Percentiles rank a stretch among this genome's conserved stretches.
Conservation (phyloP, 1,140 invertebrate genomes). For the Heliconius congener region DNA sequence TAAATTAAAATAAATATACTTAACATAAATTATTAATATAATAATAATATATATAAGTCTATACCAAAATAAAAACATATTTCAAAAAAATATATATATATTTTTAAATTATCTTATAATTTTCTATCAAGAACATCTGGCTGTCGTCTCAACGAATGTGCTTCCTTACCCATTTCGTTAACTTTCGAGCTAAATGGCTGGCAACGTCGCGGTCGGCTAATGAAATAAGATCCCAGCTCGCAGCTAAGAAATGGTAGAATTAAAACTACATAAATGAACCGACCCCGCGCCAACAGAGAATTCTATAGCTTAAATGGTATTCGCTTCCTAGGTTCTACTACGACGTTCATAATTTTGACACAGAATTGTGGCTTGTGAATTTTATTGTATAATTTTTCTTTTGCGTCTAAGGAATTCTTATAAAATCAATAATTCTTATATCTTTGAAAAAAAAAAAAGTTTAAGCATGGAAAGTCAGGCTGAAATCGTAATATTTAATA, state of each 20-base stretch:
- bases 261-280: slow-evolving; percentile 79
- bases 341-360: slow-evolving; percentile 45
- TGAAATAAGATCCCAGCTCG: slow-evolving; percentile 72
- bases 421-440: neutral
- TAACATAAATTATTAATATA: neutral
- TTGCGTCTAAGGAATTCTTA: neutral
- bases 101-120: neutral
- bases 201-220: slow-evolving; percentile 64
- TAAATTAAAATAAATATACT: too few species aligned
- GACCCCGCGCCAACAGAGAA: slow-evolving; percentile 59
- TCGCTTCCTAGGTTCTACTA: slow-evolving; percentile 31
- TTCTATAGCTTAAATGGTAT: slow-evolving; percentile 56
- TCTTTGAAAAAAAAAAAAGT: neutral
- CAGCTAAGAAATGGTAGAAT: slow-evolving; percentile 78
- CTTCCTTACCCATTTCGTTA: slow-evolving; percentile 42
- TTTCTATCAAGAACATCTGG: slow-evolving; percentile 29
- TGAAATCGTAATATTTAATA: too few species aligned
- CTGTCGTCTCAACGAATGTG: slow-evolving; percentile 2
- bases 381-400: neutral
- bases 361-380: neutral
- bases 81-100: neutral
- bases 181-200: slow-evolving; percentile 72
- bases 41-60: too few species aligned
- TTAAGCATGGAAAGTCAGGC: too few species aligned
- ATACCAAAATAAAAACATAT: too few species aligned